A percentile compares a stretch with the other conserved stretches of the same genome.
Evolutionary conservation across 1,140 invertebrate species (phyloP).

Genomic region (Fopius arisanus): DNA sequence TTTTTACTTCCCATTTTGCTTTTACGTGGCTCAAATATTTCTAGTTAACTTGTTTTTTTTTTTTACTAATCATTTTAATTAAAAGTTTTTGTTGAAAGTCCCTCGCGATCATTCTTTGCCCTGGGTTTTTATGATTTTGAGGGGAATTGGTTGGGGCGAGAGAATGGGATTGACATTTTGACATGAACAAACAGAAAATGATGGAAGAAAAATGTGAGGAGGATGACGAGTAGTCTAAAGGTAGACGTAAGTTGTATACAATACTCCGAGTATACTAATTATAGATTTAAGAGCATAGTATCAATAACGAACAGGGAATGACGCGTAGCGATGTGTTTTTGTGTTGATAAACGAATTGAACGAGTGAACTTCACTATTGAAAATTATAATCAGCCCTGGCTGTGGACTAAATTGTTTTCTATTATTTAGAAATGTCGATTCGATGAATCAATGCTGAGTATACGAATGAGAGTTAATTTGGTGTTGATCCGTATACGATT

Average conservation of each 20-base stretch:
- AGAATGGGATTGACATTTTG: not conserved
- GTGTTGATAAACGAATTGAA: not conserved
- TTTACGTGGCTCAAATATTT: slow-evolving; percentile 19
- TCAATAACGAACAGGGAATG: slow-evolving; percentile 36
- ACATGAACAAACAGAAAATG: slow-evolving; percentile 9
- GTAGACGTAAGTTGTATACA: slow-evolving; percentile 52
- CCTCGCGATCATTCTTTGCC: not conserved
- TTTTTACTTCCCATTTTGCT: not conserved
- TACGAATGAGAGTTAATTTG: slow-evolving; percentile 18
- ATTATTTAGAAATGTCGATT: slow-evolving; percentile 7
- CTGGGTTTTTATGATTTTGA: too few relatives aligned
- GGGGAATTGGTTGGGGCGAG: too few relatives aligned
- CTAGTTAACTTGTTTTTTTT: not conserved
- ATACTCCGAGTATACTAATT: slow-evolving; percentile 60
- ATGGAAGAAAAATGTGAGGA: not conserved
- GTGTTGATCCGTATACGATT: slow-evolving; percentile 26
- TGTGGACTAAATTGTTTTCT: slow-evolving; percentile 22
- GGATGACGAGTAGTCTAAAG: slow-evolving; percentile 2
- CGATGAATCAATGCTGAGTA: slow-evolving; percentile 6
- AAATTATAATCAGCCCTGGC: slow-evolving; percentile 20
- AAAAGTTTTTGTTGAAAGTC: not conserved
- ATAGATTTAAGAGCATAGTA: slow-evolving; percentile 42
- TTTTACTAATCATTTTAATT: slow-evolving; percentile 6
- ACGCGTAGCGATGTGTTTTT: slow-evolving; percentile 35
- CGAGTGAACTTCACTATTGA: not conserved